Evolutionary conservation across 2,888 invertebrate genomes (phyloP).

Genomic region (Protodeltote pygarga): DNA sequence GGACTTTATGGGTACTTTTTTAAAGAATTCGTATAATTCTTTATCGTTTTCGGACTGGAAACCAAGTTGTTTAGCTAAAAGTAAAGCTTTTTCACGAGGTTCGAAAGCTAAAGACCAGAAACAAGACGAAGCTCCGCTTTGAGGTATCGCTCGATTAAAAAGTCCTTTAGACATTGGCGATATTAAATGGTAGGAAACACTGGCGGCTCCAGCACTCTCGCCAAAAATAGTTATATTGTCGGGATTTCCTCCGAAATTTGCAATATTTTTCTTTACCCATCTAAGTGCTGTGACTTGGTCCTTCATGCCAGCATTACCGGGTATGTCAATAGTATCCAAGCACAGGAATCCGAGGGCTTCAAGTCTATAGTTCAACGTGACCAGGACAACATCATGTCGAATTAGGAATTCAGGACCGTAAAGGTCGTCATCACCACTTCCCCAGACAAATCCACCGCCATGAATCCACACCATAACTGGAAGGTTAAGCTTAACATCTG

Average conservation of each 20-base stretch:
- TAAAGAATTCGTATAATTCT: slow-evolving; percentile 66
- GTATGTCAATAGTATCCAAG: slow-evolving; percentile 71
- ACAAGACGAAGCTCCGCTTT: slow-evolving; percentile 89
- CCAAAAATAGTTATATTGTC: slow-evolving; percentile 79
- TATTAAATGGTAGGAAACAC: slow-evolving; percentile 67
- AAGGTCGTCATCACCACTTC: slow-evolving; percentile 66
- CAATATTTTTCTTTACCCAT: slow-evolving; percentile 76
- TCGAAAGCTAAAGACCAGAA: slow-evolving; percentile 79
- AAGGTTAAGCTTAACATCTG: slow-evolving; percentile 55
- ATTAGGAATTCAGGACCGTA: slow-evolving; percentile 76
- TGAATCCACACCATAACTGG: slow-evolving; percentile 79
- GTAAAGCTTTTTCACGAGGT: slow-evolving; percentile 78
- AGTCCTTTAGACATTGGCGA: slow-evolving; percentile 79
- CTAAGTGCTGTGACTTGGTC: slow-evolving; percentile 77
- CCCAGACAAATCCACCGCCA: slow-evolving; percentile 66
- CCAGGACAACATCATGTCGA: slow-evolving; percentile 68
- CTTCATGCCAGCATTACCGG: slow-evolving; percentile 81
- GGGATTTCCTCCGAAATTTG: slow-evolving; percentile 73
- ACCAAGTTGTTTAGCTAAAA: slow-evolving; percentile 63
- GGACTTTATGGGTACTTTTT: slow-evolving; percentile 55
- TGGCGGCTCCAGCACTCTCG: slow-evolving; percentile 73
- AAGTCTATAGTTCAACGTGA: slow-evolving; percentile 77
- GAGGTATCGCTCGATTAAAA: slow-evolving; percentile 86
- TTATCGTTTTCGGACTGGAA: slow-evolving; percentile 62
- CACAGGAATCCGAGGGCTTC: slow-evolving; percentile 73